Evolutionary conservation across 2,888 invertebrate genomes (phyloP), one percentile per base, ranked within the genome.

Genomic region (Hyalella azteca): DNA sequence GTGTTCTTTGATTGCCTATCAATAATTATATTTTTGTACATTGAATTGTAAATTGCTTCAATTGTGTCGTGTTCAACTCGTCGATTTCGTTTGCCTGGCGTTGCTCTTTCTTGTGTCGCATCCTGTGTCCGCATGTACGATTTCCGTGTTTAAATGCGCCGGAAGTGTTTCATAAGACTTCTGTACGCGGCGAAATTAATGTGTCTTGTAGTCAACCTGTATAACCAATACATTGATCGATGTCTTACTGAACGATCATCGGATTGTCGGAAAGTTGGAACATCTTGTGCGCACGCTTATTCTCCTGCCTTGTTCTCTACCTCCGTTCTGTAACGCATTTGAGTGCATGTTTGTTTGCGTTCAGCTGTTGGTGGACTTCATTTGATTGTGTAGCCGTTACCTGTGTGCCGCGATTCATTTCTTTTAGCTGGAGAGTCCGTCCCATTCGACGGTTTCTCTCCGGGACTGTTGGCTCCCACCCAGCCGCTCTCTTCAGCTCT

Each of bases 1-100:
- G n/a, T n/a, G n/a, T n/a, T n/a, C n/a, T n/a, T n/a, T n/a, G n/a
- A n/a, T n/a, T n/a, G n/a, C n/a, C n/a, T n/a, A n/a, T n/a, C n/a
- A n/a, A n/a, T n/a, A n/a, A n/a, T n/a, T n/a, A n/a, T n/a, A n/a
- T 54, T 54, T 29, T 32, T 66, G 66, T 66, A 13, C 36, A 36
- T 29, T 66, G 19, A n/a, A 36, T 39, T 66, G 66, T 66, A 36
- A 32, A 66, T 66, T 66, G 66, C 66, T 66, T 66, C 36, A 54
- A 26, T 26, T 54, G 54, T 54, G 22, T 22, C 19, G 54, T 54
- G 54, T n/a, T n/a, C n/a, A n/a, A n/a, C n/a, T n/a, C n/a, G n/a
- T n/a, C n/a, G n/a, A n/a, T n/a, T n/a, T n/a, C n/a, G n/a, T n/a
- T n/a, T n/a, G n/a, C n/a, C n/a, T n/a, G n/a, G n/a, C n/a, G n/a